Evolutionary conservation across 2,113 vertebrate species (phyloP).

Genomic region (Micronycteris hirsuta): DNA sequence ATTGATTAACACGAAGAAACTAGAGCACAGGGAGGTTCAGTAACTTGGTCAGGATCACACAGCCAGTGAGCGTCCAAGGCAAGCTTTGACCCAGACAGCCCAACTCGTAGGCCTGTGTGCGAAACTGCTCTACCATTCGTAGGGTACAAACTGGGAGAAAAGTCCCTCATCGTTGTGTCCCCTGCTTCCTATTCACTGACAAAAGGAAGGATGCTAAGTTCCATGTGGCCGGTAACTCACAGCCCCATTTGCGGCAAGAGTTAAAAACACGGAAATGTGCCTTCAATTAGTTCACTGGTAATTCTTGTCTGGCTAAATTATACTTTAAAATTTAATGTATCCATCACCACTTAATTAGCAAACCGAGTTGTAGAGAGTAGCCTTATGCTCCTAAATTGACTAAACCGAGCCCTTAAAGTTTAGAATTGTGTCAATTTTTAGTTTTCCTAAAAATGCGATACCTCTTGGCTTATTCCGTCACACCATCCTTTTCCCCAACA

Average conservation of each 20-base stretch:
- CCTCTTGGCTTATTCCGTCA: not conserved
- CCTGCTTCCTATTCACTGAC: not conserved
- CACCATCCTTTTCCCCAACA: not conserved
- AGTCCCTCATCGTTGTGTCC: not conserved
- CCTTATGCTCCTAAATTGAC: not conserved
- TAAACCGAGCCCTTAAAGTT: not conserved
- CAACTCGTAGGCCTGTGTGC: not conserved
- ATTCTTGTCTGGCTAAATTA: slow-evolving; percentile 57
- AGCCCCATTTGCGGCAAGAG: not conserved
- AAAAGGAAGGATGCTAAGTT: not conserved
- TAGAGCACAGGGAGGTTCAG: not conserved
- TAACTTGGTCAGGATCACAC: not conserved
- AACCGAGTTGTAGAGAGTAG: not conserved
- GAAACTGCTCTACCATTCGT: not conserved
- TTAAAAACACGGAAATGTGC: slow-evolving; percentile 22
- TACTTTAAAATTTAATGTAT: slow-evolving; percentile 65
- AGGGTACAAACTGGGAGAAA: not conserved
- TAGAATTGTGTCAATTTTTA: not conserved
- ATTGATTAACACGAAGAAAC: not conserved
- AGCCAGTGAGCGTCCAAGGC: not conserved
- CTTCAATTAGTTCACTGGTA: slow-evolving; percentile 56
- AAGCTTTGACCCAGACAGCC: not conserved
- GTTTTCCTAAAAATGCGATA: not conserved
- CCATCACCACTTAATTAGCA: slow-evolving; percentile 48
- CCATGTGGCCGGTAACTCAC: not conserved